A percentile compares a stretch with the other conserved stretches of the same genome.
Evolutionary conservation across 2,113 vertebrate genomes (phyloP).

Genomic region (Connochaetes taurinus): DNA sequence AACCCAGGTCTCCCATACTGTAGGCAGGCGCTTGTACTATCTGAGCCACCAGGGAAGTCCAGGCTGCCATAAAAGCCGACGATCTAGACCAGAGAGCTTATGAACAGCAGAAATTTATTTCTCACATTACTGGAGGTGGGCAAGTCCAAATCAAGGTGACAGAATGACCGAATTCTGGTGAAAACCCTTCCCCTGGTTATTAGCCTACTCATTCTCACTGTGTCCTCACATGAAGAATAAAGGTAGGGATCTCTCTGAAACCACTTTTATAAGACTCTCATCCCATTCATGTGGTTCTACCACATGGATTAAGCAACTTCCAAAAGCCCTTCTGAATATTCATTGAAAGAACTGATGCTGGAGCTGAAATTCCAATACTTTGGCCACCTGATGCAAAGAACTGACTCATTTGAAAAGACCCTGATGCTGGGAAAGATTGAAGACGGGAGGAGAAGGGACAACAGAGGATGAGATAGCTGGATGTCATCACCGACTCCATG

Average conservation of each 20-base stretch:
- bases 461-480: no score
- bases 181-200: background rate
- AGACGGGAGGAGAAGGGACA: no score
- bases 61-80: background rate
- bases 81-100: background rate
- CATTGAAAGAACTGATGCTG: background rate
- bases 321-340: background rate
- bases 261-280: background rate
- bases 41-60: no score
- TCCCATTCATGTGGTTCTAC: background rate
- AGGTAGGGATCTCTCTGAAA: background rate
- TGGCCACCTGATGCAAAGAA: background rate
- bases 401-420: no score
- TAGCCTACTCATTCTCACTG: background rate
- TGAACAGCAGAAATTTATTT: background rate
- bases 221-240: background rate
- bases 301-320: background rate
- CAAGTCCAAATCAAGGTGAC: background rate
- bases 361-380: background rate
- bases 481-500: no score
- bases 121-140: background rate
- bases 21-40: background rate
- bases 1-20: background rate
- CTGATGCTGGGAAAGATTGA: no score
- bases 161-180: background rate